A percentile compares a stretch with the other conserved stretches of the same genome.
Conservation (phyloP, 2,797 vertebrate genomes). For the Notoglanidium macrostoma region DNA sequence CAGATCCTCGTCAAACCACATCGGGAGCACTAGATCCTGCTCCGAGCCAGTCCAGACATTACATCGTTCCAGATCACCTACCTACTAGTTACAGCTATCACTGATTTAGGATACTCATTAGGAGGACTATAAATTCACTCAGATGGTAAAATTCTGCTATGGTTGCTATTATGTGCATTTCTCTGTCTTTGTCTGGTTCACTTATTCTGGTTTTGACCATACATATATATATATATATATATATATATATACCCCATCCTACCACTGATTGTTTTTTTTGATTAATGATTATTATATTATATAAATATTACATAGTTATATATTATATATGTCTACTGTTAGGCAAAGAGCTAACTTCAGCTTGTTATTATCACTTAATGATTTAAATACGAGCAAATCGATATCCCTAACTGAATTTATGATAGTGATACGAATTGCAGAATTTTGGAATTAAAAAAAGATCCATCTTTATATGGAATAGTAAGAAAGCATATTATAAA, state of each 20-base stretch:
- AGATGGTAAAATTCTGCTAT: not conserved
- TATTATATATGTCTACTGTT: not conserved
- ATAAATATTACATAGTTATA: not conserved
- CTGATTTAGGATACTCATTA: not conserved
- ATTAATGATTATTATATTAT: not conserved
- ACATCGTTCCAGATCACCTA: not conserved
- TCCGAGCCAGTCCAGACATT: not conserved
- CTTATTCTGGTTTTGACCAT: not conserved
- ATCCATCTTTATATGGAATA: not conserved
- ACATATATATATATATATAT: too few relatives aligned
- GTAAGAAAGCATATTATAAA: not conserved
- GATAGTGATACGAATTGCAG: not conserved
- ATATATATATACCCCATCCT: not conserved
- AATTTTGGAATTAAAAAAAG: not conserved
- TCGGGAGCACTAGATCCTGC: not conserved
- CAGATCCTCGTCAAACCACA: not conserved
- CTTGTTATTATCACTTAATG: not conserved
- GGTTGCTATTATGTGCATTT: not conserved
- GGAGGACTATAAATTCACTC: not conserved
- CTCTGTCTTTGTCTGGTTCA: not conserved
- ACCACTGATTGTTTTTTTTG: not conserved
- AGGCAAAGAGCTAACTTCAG: not conserved
- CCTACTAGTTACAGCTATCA: not conserved
- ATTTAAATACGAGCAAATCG: not conserved
- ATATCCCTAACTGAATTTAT: not conserved